phyloP scores from a whole-genome alignment of 2,797 vertebrate species.

The Pangasius sanitwongsei region DNA sequence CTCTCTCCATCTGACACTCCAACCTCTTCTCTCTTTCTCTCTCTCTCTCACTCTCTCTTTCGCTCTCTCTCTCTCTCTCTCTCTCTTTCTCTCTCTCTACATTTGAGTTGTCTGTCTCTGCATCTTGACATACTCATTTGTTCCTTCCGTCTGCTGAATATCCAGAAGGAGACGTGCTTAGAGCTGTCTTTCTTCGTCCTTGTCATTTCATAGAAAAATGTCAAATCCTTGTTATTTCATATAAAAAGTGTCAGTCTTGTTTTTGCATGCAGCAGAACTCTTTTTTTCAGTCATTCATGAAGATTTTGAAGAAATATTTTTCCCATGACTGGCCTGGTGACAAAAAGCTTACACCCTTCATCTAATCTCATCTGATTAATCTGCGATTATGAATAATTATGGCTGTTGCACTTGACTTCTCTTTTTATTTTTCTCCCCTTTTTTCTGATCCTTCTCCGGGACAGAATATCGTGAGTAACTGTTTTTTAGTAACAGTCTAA shows the following conservation, averaged over 20 bases:
- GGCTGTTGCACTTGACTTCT: constrained; percentile 15
- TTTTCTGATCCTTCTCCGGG: constrained; percentile 4
- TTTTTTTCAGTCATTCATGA: neutral
- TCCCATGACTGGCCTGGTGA: neutral
- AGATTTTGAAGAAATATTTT: neutral
- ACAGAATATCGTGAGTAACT: constrained; percentile 61
- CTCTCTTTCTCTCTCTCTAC: constrained; percentile 8
- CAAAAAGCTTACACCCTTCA: neutral
- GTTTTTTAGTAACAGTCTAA: neutral
- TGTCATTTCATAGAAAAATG: constrained; percentile 25
- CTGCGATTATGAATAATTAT: neutral
- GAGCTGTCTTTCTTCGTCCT: constrained; percentile 16
- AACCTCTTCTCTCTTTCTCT: constrained; percentile 39
- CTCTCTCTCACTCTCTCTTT: constrained; percentile 25
- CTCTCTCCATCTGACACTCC: constrained; percentile 23
- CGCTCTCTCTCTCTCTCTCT: constrained; percentile 26
- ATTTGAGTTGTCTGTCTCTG: constrained; percentile 13
- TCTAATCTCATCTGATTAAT: constrained; percentile 12
- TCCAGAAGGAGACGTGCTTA: neutral
- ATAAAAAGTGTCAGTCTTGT: constrained; percentile 2
- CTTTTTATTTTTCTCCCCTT: neutral
- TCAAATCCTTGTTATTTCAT: constrained; percentile 1
- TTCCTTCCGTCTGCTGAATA: constrained; percentile 11
- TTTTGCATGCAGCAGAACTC: neutral
- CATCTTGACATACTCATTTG: constrained; percentile 20